Percentiles rank a stretch among this genome's conserved stretches.
Conservation (phyloP, 2,113 vertebrate genomes). For the Galbula dea region DNA sequence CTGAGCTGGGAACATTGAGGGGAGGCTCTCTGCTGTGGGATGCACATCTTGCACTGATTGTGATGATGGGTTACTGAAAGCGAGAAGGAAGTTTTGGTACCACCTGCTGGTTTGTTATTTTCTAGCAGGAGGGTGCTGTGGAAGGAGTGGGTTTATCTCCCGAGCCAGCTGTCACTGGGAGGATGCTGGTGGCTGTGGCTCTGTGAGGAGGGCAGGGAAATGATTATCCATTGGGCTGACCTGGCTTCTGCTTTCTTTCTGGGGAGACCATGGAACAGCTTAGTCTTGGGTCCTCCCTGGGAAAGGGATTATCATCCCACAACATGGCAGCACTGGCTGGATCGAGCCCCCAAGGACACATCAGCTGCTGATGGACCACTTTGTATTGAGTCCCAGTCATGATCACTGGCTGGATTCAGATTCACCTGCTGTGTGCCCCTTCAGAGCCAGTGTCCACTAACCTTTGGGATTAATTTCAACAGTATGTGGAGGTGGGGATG, state of each 20-base stretch:
- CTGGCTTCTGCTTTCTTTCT: background rate
- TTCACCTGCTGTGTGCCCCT: background rate
- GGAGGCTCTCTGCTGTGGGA: fast-evolving
- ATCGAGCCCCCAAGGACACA: background rate
- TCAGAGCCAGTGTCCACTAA: background rate
- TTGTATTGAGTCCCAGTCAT: background rate
- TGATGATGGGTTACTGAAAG: background rate
- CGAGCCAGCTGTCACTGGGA: background rate
- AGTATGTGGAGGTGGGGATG: fast-evolving
- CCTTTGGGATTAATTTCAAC: fast-evolving
- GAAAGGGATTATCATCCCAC: background rate
- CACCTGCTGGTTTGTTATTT: background rate
- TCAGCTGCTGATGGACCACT: background rate
- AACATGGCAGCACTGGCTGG: background rate
- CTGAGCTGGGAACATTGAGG: background rate
- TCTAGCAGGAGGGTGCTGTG: background rate
- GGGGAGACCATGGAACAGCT: background rate
- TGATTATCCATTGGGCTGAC: background rate
- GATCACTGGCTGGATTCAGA: background rate
- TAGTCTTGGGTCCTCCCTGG: background rate
- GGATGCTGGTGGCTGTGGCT: background rate
- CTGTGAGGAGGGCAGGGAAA: background rate
- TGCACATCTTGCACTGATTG: background rate
- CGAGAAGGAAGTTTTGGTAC: background rate
- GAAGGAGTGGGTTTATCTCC: background rate